A percentile compares a stretch with the other conserved stretches of the same genome.
Conservation (phyloP, 2,888 invertebrate species). For the Epirrhoe tristata region DNA sequence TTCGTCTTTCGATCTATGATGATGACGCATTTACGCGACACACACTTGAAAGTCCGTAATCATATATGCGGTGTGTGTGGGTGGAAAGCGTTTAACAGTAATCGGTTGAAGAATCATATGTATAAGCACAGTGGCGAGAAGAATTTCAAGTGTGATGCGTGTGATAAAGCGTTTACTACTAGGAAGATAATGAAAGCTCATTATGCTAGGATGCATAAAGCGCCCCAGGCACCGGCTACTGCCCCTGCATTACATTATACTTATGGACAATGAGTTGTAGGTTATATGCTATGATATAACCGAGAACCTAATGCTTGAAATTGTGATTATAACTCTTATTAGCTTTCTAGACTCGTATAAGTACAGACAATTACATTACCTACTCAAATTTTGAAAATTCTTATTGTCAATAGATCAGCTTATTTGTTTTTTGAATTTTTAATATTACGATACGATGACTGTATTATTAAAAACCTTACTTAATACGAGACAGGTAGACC, state of each 20-base stretch:
- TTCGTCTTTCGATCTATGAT: slow-evolving; percentile 79
- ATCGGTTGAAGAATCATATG: slow-evolving; percentile 82
- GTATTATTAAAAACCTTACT: too few species aligned
- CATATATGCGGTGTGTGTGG: slow-evolving; percentile 75
- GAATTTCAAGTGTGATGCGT: slow-evolving; percentile 75
- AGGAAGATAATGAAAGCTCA: slow-evolving; percentile 78
- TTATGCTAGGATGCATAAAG: slow-evolving; percentile 72
- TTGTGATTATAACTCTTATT: too few species aligned
- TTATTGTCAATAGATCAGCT: too few species aligned
- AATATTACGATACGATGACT: too few species aligned
- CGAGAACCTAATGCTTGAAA: neutral
- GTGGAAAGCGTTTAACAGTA: slow-evolving; percentile 76
- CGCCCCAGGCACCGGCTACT: slow-evolving; percentile 41
- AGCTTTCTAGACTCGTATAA: too few species aligned
- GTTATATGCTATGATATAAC: neutral
- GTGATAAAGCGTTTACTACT: slow-evolving; percentile 76
- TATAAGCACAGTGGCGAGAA: slow-evolving; percentile 80
- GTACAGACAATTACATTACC: too few species aligned
- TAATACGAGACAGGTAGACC: too few species aligned
- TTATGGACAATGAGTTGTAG: slow-evolving; percentile 54
- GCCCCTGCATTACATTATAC: slow-evolving; percentile 18
- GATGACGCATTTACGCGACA: slow-evolving; percentile 76
- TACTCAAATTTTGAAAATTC: too few species aligned
- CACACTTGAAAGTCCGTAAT: slow-evolving; percentile 74
- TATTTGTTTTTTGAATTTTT: too few species aligned